Evolutionary conservation across 2,113 vertebrate species (phyloP).

Genomic region (Ginglymostoma cirratum): DNA sequence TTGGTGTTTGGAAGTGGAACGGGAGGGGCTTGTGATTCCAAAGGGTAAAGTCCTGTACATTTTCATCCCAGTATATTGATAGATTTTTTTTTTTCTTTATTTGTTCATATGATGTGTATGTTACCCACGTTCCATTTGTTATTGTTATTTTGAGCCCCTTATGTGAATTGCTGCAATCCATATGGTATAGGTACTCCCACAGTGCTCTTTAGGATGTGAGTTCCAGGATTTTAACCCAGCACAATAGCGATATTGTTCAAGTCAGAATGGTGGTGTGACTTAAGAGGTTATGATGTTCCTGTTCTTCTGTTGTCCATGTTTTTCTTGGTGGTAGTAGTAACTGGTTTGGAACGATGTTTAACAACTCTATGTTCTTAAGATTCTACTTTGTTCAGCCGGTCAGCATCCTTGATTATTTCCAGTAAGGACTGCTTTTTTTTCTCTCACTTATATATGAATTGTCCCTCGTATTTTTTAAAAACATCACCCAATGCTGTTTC

Average conservation of each 20-base stretch:
- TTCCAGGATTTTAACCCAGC: too few species aligned
- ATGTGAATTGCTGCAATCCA: neutral
- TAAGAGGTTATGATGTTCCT: neutral
- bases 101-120: neutral
- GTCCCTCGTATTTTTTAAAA: neutral
- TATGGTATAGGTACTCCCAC: neutral
- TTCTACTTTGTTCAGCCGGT: neutral
- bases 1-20: neutral
- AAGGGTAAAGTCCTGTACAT: neutral
- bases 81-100: neutral
- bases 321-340: neutral
- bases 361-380: neutral
- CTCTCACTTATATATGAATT: neutral
- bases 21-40: neutral
- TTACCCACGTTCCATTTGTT: neutral
- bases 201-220: too few species aligned
- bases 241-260: too few species aligned
- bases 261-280: neutral
- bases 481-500: neutral
- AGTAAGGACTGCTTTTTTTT: too few species aligned
- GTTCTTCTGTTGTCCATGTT: neutral
- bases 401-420: neutral
- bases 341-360: neutral
- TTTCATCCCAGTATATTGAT: neutral
- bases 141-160: neutral